phyloP scores from a whole-genome alignment of 2,113 vertebrate genomes.

The Scortum barcoo region DNA sequence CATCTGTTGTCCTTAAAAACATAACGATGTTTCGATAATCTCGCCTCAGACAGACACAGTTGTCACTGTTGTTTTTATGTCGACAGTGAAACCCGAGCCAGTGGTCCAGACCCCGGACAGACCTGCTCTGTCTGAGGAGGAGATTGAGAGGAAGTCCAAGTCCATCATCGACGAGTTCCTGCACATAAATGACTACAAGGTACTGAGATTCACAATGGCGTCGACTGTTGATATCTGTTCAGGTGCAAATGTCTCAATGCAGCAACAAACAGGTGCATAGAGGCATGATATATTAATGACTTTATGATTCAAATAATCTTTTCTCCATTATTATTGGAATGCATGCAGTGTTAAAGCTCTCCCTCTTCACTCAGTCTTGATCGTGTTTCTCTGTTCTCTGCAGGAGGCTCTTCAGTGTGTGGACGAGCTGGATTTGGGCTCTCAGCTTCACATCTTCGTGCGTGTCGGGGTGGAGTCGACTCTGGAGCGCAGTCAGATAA shows the following conservation, averaged over 20 bases:
- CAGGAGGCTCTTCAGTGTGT: slow-evolving; percentile 97
- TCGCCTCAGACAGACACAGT: background rate
- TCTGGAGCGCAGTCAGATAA: slow-evolving; percentile 95
- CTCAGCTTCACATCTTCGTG: slow-evolving; percentile 90
- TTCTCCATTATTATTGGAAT: background rate
- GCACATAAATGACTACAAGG: slow-evolving; percentile 98
- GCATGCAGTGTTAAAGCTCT: background rate
- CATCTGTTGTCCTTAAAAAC: too few relatives aligned
- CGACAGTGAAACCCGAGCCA: slow-evolving; percentile 88
- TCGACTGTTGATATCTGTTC: background rate
- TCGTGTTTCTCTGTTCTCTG: background rate
- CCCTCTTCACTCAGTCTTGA: background rate
- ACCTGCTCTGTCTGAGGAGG: slow-evolving; percentile 88
- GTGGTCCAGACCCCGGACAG: slow-evolving; percentile 81
- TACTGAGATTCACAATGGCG: slow-evolving; percentile 61
- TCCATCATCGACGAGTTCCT: slow-evolving; percentile 98
- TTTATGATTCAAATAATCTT: background rate
- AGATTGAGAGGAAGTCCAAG: slow-evolving; percentile 93
- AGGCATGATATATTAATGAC: background rate
- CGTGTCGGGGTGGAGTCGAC: slow-evolving; percentile 94
- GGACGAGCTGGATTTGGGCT: slow-evolving; percentile 89
- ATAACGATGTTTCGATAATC: too few relatives aligned
- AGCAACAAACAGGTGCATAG: background rate
- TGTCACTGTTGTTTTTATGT: slow-evolving; percentile 1
- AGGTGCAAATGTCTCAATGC: background rate